phyloP scores from a whole-genome alignment of 2,797 vertebrate species.

The Muscicapa comitata region DNA sequence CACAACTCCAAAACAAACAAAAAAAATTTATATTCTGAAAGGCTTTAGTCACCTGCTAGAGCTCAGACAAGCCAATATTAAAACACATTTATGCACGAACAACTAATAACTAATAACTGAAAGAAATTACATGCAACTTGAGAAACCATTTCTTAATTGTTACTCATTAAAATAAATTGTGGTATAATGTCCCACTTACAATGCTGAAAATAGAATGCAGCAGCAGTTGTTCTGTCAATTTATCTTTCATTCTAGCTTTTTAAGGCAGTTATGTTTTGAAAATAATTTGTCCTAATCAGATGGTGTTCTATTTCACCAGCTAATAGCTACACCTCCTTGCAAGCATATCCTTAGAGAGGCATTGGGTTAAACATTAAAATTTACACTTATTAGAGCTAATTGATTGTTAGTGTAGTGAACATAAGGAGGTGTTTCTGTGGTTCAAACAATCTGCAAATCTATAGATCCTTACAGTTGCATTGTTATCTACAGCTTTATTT shows the following conservation, averaged over 20 bases:
- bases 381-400: slow-evolving; percentile 30
- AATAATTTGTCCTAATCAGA: slow-evolving; percentile 60
- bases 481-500: not conserved
- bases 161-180: slow-evolving; percentile 77
- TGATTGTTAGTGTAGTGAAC: slow-evolving; percentile 16
- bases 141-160: slow-evolving; percentile 75
- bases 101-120: slow-evolving; percentile 78
- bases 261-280: slow-evolving; percentile 54
- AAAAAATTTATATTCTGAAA: slow-evolving; percentile 28
- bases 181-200: slow-evolving; percentile 74
- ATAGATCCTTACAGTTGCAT: not conserved
- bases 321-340: slow-evolving; percentile 3
- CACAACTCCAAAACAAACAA: not conserved
- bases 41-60: slow-evolving; percentile 46
- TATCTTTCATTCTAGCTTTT: slow-evolving; percentile 56
- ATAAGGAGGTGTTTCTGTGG: not conserved
- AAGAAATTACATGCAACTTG: slow-evolving; percentile 72
- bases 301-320: slow-evolving; percentile 18
- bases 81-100: slow-evolving; percentile 67
- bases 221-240: slow-evolving; percentile 72
- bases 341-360: slow-evolving; percentile 37
- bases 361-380: not conserved
- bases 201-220: slow-evolving; percentile 73
- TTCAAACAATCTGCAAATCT: not conserved
- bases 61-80: slow-evolving; percentile 66